These are phyloP conservation scores for Eupsittula cactorum DNA, from an alignment of 2,113 vertebrate species.

Conservation along the genomic window DNA sequence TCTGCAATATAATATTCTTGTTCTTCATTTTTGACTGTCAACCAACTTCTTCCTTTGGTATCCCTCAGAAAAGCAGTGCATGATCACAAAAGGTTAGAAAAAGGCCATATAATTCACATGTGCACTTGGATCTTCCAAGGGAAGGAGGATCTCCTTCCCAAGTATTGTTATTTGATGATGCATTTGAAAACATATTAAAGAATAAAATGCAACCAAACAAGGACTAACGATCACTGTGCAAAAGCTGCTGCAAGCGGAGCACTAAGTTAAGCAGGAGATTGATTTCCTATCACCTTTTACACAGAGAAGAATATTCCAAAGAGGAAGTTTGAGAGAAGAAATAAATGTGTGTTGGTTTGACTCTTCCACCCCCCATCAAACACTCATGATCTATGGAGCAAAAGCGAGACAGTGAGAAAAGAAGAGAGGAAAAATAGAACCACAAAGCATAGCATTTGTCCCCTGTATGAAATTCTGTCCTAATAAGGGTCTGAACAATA, in stretches of 20 bases:
- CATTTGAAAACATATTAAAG: not conserved
- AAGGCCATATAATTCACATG: not conserved
- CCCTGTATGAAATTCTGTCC: not conserved
- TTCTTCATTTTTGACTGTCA: not conserved
- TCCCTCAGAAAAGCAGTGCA: not conserved
- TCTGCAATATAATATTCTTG: not conserved
- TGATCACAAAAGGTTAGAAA: not conserved
- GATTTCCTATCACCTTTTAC: constrained; percentile 52
- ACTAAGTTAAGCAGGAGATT: not conserved
- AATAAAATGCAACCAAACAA: constrained; percentile 4
- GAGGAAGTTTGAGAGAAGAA: constrained; percentile 5
- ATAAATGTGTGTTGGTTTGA: constrained; percentile 30
- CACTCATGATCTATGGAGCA: not conserved
- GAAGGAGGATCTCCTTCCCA: not conserved
- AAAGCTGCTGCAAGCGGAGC: not conserved
- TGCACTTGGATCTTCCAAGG: not conserved
- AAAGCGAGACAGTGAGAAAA: not conserved
- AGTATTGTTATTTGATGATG: not conserved
- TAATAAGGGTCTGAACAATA: not conserved
- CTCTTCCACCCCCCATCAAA: not conserved
- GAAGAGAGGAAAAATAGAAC: not conserved
- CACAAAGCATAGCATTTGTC: fast-evolving
- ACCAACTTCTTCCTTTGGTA: not conserved
- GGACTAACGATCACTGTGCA: not conserved
- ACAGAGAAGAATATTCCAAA: constrained; percentile 7